Evolutionary conservation across 2,113 vertebrate species (phyloP).

Genomic region (Cheirogaleus medius): DNA sequence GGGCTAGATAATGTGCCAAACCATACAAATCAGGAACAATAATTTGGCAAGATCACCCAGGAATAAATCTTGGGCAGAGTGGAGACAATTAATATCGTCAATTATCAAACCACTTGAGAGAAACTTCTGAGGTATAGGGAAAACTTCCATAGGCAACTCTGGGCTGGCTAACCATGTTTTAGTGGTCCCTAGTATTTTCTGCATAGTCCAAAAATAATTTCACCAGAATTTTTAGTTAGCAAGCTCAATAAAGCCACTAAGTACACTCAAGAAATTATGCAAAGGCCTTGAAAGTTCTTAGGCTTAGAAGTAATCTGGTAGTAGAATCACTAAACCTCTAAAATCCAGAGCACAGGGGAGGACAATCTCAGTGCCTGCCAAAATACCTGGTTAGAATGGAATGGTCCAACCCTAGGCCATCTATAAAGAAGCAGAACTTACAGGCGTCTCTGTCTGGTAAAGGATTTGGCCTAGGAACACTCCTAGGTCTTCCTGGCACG

Average conservation of each 20-base stretch:
- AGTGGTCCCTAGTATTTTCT: neutral
- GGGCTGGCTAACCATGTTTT: neutral
- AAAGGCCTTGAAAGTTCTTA: neutral
- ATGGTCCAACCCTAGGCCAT: neutral
- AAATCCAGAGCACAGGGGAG: neutral
- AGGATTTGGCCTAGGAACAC: neutral
- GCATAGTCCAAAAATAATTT: neutral
- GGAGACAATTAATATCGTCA: constrained; percentile 16
- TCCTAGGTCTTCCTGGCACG: neutral
- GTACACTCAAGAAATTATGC: neutral
- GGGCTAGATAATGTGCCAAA: constrained; percentile 29
- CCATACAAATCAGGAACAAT: neutral
- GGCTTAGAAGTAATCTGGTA: constrained; percentile 14
- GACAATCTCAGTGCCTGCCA: neutral
- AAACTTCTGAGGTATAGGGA: neutral
- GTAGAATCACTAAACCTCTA: neutral
- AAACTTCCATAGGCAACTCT: neutral
- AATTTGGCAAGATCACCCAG: neutral
- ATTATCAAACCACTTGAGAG: neutral
- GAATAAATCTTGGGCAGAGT: constrained; percentile 30
- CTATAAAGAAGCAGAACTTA: neutral
- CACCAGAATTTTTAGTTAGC: neutral
- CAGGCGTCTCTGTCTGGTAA: neutral
- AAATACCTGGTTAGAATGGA: constrained; percentile 16
- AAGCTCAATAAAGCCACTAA: neutral